Evolutionary conservation across 2,797 vertebrate genomes (phyloP), one percentile per base, ranked within the genome.

Genomic region (Mionectes olivaceus): DNA sequence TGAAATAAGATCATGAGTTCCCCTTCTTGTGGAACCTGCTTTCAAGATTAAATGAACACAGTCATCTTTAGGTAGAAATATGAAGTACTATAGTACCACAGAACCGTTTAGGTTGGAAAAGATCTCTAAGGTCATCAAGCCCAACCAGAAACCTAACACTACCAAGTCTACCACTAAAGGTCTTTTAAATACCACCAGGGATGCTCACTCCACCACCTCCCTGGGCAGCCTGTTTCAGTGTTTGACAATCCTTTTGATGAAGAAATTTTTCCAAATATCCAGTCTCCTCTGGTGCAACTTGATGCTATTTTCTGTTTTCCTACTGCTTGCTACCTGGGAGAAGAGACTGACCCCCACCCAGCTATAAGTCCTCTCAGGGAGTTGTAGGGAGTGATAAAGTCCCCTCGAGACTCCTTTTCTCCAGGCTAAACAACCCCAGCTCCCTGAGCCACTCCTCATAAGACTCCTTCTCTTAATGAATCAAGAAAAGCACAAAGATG

Each of bases 401-500:
- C 52, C 53, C 52, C 52, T 21, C 35, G 35, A 65, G 56, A 56
- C 17, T 69, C 22, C 25, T 10, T 28, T 57, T 35, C 41, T 71
- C 28, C 47, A 71, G 47, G 71, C n/a, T 56, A 27, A 83, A 56
- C 7, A 73, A 2, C 8, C 11, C 15, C 44, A 50, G 30, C 25
- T 69, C 43, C 43, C 47, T 67, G 49, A 43, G 35, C 35, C 41
- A 37, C 21, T 60, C 59, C 41, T 73, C 39, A 4, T 35, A 60
- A 74, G 55, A 61, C 18, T 49, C 3, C 9, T 55, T 83, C 21
- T 50, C 47, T 61, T 83, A 67, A 83, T 82, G 77, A 87, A 85
- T 76, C n/a, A 82, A 23, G 28, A 89, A 89, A 95, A 74, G 24
- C 57, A 65, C 23, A 30, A 87, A 88, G 63, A 94, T 70, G 61